Conservation (phyloP, 1,140 invertebrate species). For the Phortica variegata region DNA sequence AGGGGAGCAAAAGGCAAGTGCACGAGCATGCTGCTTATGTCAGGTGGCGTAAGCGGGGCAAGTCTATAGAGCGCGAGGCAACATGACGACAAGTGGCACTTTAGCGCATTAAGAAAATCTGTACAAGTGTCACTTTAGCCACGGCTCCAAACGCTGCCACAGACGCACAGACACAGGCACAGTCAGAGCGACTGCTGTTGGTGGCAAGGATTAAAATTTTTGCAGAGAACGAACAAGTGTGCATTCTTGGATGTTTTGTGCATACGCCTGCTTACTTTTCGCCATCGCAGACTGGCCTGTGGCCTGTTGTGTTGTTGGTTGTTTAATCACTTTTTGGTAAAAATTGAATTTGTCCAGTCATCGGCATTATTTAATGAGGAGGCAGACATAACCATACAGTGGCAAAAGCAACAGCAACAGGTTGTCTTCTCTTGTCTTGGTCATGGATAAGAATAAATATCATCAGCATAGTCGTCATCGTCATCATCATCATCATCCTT, state of each 20-base stretch:
- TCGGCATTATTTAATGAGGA: constrained; percentile 56
- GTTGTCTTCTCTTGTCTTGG: too few species aligned
- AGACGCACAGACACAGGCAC: constrained; percentile 25
- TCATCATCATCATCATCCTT: constrained; percentile 2
- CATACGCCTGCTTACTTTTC: constrained; percentile 22
- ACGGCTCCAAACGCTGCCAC: too few species aligned
- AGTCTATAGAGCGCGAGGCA: too few species aligned
- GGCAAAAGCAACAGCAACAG: constrained; percentile 37
- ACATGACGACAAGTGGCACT: constrained; percentile 52
- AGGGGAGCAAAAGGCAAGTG: too few species aligned
- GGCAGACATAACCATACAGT: constrained; percentile 29
- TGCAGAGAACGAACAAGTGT: background rate
- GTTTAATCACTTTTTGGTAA: constrained; percentile 50
- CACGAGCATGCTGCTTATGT: too few species aligned
- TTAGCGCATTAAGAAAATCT: constrained; percentile 54
- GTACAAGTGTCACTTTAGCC: constrained; percentile 51
- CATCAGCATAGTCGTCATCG: background rate
- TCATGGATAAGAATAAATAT: too few species aligned
- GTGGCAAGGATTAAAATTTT: constrained; percentile 2
- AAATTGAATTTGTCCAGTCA: constrained; percentile 54
- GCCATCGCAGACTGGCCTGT: constrained; percentile 2
- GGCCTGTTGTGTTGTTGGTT: constrained; percentile 21
- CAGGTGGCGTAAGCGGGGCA: too few species aligned
- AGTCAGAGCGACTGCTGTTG: background rate
- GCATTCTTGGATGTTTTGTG: constrained; percentile 3